Base-by-base conservation (phyloP, 1,140 invertebrate genomes). In the Anastrepha ludens region DNA sequence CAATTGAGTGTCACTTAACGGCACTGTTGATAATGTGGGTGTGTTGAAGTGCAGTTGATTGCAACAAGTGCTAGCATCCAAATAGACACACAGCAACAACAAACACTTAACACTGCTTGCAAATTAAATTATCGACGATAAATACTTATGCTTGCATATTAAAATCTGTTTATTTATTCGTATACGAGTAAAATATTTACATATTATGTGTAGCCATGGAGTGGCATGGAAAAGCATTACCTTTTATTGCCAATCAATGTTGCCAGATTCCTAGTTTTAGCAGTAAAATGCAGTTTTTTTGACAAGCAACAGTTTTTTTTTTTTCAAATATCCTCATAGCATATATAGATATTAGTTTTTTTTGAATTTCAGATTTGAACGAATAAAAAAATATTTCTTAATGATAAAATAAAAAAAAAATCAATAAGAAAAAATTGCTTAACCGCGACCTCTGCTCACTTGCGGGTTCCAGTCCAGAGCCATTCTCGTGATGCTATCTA, bases 51-150 rank as follows among this genome's bases (percentile, higher is more conserved):
- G 20, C 74, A 81, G 20, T 81, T 81, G 74, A 81, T 81, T 81
- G 74, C 74, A 81, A 81, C 74, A 81, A 81, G 74, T 81, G 74
- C 44, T 55, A 17, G 74, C 74, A 81, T 55, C 50, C 50, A 55
- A 55, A 55, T 11, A 55, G 6, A 8, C 50, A 55, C 11, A 55
- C 50, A 81, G 41, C 74, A 81, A 81, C n/a, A 81, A 81, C 47
- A 81, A 81, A 81, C 74, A 81, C 47, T 81, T 29, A 29, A 58
- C 1, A 55, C 3, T 81, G 50, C 47, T 81, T 81, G 74, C 74
- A 81, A 81, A 81, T 81, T 81, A 81, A 81, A 81, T 81, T 81
- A 81, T 81, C 74, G 55, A 55, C 47, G n/a, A 81, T 81, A 81
- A 55, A 74, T 74, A 74, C 67, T 74, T 74, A 74, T 74, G 67